Percentiles rank a stretch among this genome's conserved stretches.
phyloP scores from a whole-genome alignment of 2,113 vertebrate genomes.

The Tauraco erythrolophus region DNA sequence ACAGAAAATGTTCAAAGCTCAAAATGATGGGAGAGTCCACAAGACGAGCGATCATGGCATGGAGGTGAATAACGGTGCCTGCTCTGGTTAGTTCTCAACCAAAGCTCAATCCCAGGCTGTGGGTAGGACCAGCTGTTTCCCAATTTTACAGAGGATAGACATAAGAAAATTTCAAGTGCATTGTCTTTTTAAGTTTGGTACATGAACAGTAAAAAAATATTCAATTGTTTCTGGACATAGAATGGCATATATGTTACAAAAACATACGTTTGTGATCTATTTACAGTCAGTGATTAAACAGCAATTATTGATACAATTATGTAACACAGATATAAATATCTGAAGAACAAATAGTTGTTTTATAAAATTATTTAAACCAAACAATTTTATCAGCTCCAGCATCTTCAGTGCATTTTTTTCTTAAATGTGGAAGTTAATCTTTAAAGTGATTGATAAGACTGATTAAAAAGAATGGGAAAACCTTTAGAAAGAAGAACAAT shows the following conservation, averaged over 20 bases:
- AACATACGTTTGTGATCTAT: background rate
- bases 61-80: background rate
- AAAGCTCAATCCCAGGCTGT: background rate
- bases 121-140: background rate
- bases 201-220: background rate
- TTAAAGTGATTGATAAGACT: background rate
- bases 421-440: background rate
- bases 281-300: background rate
- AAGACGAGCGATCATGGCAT: background rate
- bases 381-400: background rate
- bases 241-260: background rate
- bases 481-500: background rate
- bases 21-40: background rate
- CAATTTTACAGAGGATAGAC: background rate
- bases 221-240: background rate
- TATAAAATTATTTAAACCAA: background rate
- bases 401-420: background rate
- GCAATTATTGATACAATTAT: background rate
- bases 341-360: background rate
- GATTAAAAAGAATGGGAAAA: background rate
- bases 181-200: background rate
- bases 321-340: background rate
- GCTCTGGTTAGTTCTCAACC: background rate
- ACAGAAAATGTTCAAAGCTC: background rate
- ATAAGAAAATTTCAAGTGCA: background rate